Conservation (phyloP, 2,113 vertebrate genomes). For the Crotalus viridis region DNA sequence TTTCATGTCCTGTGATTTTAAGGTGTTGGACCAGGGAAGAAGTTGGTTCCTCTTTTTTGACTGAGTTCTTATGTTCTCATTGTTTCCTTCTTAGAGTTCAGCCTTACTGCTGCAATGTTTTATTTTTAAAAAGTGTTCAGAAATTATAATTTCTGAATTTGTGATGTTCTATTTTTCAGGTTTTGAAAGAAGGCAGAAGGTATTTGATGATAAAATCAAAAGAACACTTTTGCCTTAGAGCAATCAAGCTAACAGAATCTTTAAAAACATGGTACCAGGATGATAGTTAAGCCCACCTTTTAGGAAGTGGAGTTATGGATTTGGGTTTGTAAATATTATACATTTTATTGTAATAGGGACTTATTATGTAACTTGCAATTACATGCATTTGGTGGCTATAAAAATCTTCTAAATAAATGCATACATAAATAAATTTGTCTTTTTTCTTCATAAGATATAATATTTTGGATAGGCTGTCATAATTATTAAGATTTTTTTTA, state of each 20-base stretch:
- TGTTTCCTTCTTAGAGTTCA: neutral
- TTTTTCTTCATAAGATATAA: neutral
- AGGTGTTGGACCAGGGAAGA: too few species aligned
- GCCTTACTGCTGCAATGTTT: neutral
- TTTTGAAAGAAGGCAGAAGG: neutral
- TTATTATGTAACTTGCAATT: neutral
- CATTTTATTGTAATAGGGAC: neutral
- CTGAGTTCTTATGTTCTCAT: neutral
- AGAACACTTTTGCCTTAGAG: neutral
- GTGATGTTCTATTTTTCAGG: neutral
- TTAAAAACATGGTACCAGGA: neutral
- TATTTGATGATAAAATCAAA: neutral
- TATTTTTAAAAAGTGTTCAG: neutral
- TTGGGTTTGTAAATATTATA: neutral
- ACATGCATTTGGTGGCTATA: neutral
- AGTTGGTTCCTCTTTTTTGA: too few species aligned
- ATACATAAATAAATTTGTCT: neutral
- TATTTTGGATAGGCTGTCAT: neutral
- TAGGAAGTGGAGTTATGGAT: neutral
- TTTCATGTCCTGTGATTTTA: too few species aligned
- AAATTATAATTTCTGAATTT: neutral
- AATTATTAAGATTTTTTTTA: neutral
- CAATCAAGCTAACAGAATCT: neutral
- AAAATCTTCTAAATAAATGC: neutral
- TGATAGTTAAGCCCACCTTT: neutral